Percentiles rank a stretch among this genome's conserved stretches.
Conservation (phyloP, 1,140 invertebrate species). For the Muscidifurax raptorellus region DNA sequence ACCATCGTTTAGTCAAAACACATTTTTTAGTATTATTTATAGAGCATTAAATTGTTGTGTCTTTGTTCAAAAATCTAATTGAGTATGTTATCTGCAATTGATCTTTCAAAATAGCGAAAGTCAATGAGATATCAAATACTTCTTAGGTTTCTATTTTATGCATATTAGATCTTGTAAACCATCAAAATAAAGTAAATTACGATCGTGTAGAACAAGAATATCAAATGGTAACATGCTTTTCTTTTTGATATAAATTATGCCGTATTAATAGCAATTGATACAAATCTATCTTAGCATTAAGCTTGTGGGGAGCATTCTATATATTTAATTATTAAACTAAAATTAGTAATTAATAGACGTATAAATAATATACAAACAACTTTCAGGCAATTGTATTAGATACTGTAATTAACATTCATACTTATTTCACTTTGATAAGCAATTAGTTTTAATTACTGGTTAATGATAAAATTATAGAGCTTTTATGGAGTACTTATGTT, state of each 20-base stretch:
- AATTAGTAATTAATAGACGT: not conserved
- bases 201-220: constrained; percentile 3
- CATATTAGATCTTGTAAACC: not conserved
- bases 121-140: not conserved
- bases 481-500: no score
- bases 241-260: not conserved
- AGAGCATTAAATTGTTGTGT: not conserved
- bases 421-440: not conserved
- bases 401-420: not conserved
- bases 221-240: not conserved
- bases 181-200: constrained; percentile 24
- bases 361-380: not conserved
- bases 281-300: not conserved
- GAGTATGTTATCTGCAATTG: not conserved
- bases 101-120: not conserved
- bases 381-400: not conserved
- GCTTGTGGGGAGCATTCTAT: not conserved
- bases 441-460: not conserved
- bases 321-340: not conserved
- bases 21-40: not conserved
- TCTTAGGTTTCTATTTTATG: not conserved
- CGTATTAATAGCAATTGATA: not conserved
- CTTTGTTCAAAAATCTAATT: not conserved
- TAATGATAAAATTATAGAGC: no score
- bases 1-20: not conserved